These are phyloP conservation scores for Pogonophryne albipinna DNA, from an alignment of 2,797 vertebrate species.

Conservation along the genomic window DNA sequence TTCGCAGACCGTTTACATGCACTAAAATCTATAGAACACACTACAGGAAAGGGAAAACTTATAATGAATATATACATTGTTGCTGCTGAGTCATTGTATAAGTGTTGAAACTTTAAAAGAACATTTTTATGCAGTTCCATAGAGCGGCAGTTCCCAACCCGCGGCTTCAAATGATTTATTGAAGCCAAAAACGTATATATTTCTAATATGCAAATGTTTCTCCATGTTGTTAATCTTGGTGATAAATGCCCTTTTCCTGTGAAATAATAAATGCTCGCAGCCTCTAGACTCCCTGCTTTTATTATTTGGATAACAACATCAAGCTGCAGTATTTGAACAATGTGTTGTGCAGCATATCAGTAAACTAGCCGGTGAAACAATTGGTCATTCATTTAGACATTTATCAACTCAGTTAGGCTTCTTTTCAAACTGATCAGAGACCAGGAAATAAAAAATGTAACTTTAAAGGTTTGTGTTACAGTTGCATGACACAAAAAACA, in stretches of 20 bases:
- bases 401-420: conserved; percentile 11
- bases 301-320: conserved; percentile 25
- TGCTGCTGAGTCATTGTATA: too few species aligned
- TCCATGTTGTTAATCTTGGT: conserved; percentile 53
- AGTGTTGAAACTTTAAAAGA: conserved; percentile 36
- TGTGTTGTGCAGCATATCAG: conserved; percentile 19
- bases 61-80: too few species aligned
- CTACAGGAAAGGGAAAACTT: too few species aligned
- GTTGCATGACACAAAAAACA: neutral
- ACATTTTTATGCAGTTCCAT: conserved; percentile 1
- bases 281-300: conserved; percentile 35
- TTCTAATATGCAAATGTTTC: conserved; percentile 61
- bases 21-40: too few species aligned
- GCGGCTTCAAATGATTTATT: conserved; percentile 58
- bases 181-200: conserved; percentile 42
- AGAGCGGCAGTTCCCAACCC: conserved; percentile 26
- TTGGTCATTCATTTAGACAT: conserved; percentile 19
- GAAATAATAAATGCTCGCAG: conserved; percentile 51
- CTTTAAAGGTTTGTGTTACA: neutral
- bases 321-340: conserved; percentile 19
- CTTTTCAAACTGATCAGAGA: conserved; percentile 4
- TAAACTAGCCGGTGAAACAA: conserved; percentile 6
- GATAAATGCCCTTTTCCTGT: conserved; percentile 57
- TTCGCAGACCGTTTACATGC: too few species aligned
- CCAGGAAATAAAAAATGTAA: neutral